Base-by-base conservation (phyloP, 2,113 vertebrate species). In the Pygoscelis antarcticus region DNA sequence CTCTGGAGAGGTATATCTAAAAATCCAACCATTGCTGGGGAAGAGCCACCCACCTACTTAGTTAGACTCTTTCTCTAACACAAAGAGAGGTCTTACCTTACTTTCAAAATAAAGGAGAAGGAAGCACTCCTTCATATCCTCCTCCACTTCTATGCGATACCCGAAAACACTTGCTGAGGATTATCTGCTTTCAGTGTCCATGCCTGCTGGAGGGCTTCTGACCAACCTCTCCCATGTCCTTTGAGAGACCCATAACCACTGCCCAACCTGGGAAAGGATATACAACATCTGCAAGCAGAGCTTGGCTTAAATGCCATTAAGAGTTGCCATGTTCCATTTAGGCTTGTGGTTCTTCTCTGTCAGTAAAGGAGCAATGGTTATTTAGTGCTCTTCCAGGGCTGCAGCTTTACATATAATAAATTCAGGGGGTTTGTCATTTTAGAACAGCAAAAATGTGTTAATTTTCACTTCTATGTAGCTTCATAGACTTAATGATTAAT, bases 381-480 rank as follows among this genome's bases (percentile, higher is more conserved):
- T 70, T 74, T 80, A 58, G 25, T 46, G 29, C 4, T 91, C 26
- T 93, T 82, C 7, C 36, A 72, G 47, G 23, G 7, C 57, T 89
- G 29, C 32, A 79, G 16, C 16, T 76, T 69, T 78, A 82, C 8
- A 38, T 6, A 30, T 11, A 69, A 77, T 61, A 68, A 77, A 75
- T 75, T 82, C 19, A 46, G 34, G 3, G 13, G 2, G 4, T 57
- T 86, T 83, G 5, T 44, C 8, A 47, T 81, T 87, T 87, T 70
- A 79, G 16, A 89, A 69, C 8, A 92, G 85, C 11, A 97, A 94
- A 93, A 87, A 58, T 57, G 16, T 84, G 36, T 81, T 96, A 65
- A 90, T 90, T 95, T 93, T 94, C 81, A 91, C 78, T 30, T 95
- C 90, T 88, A 6, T 4, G 3, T 13, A 82, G 3, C 38, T 64